Base-by-base conservation (phyloP, 1,140 invertebrate genomes). In the Drosophila ironensis region DNA sequence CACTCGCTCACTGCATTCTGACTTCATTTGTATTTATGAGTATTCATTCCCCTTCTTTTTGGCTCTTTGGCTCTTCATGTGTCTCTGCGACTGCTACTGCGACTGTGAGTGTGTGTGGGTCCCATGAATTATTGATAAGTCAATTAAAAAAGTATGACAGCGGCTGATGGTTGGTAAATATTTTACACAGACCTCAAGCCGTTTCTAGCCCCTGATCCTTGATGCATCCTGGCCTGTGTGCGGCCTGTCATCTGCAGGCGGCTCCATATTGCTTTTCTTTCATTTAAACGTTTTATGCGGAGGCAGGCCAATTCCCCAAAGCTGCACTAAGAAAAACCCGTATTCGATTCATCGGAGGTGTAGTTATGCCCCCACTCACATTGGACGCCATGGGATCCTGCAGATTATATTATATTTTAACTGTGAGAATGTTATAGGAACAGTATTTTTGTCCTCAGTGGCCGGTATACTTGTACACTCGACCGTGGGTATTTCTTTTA, bases 91-190 rank as follows among this genome's bases (percentile, higher is more conserved):
- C n/a, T n/a, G n/a, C n/a, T n/a, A n/a, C n/a, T n/a, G n/a, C n/a
- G n/a, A n/a, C n/a, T 76, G 51, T 71, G 35, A 50, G 27, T 46
- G 46, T 33, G 11, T 33, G 11, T 33, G 20, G 35, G 27, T 57
- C 44, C 51, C 84, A 88, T 88, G 75, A 88, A 88, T 88, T 86
- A 88, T 86, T 86, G 75, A 86, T 88, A 84, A 88, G 84, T 88
- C 84, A 88, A 88, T 88, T 88, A 88, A 88, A 87, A 88, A 88
- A 80, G 74, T 80, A 88, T 88, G 74, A 88, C 77, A 80, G 84
- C 75, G 63, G 76, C 78, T 78, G 84, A 76, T 70, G 73, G 56
- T 51, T 74, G 68, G 70, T 70, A 77, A 84, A 64, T 66, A 77
- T 81, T 81, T 81, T 67, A 84, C 69, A 56, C 37, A 59, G 41